phyloP scores from a whole-genome alignment of 2,797 vertebrate genomes.

The Lagorchestes hirsutus region DNA sequence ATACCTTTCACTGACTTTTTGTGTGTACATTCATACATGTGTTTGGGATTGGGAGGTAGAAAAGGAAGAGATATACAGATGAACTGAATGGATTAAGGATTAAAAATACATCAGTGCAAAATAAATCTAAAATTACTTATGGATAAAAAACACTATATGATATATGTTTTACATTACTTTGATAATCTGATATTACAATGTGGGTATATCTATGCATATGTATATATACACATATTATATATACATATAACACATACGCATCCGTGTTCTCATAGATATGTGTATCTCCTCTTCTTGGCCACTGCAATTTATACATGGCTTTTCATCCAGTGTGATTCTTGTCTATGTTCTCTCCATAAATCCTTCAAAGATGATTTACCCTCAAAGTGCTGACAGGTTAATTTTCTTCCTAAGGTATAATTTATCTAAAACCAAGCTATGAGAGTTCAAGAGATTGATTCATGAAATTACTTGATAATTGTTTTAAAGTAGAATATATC shows the following conservation, averaged over 20 bases:
- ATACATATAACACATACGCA: no score
- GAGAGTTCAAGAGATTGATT: background rate
- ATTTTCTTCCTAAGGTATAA: slow-evolving; percentile 29
- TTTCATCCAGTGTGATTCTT: background rate
- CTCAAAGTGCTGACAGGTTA: background rate
- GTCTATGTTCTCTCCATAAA: background rate
- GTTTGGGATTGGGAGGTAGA: background rate
- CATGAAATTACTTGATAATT: slow-evolving; percentile 9
- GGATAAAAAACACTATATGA: background rate
- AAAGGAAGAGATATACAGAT: background rate
- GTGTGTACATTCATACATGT: background rate
- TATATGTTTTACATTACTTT: background rate
- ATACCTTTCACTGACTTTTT: background rate
- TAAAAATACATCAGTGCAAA: background rate
- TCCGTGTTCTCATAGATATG: background rate
- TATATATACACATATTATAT: background rate
- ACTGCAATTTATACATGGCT: background rate
- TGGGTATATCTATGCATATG: background rate
- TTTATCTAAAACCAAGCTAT: slow-evolving; percentile 43
- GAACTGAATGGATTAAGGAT: background rate
- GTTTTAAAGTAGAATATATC: slow-evolving; percentile 12
- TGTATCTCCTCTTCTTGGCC: background rate
- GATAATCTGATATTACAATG: background rate
- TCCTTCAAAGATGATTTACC: background rate
- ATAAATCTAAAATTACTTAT: background rate